These are phyloP conservation scores for Myrmecobius fasciatus DNA, from an alignment of 2,113 vertebrate genomes.

Conservation along the genomic window DNA sequence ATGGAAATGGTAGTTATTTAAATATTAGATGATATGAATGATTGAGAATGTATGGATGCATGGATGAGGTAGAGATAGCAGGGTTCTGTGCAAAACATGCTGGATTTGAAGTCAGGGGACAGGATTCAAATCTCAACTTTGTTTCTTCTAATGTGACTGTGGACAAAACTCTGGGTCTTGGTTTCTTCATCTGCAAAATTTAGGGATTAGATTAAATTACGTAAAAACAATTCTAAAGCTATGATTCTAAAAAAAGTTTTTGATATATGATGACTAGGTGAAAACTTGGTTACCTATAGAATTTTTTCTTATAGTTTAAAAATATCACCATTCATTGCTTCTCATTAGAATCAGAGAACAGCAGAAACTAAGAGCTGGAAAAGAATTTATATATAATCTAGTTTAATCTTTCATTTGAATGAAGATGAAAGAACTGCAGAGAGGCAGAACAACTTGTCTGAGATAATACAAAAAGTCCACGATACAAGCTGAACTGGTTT, in stretches of 20 bases:
- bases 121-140: neutral
- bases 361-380: neutral
- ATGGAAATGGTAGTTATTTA: neutral
- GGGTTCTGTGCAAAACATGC: neutral
- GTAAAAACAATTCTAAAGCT: neutral
- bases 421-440: neutral
- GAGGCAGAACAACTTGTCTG: neutral
- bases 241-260: neutral
- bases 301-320: neutral
- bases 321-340: neutral
- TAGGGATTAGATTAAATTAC: neutral
- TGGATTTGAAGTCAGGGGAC: neutral
- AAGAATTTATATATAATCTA: neutral
- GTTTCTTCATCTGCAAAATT: neutral
- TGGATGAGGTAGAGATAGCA: neutral
- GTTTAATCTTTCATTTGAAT: neutral
- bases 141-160: neutral
- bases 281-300: neutral
- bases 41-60: neutral
- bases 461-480: neutral
- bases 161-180: neutral
- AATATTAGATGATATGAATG: neutral
- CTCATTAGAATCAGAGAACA: neutral
- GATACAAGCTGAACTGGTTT: neutral
- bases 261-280: neutral